Conservation (phyloP, 2,797 vertebrate genomes). For the Fistularia commersonii region DNA sequence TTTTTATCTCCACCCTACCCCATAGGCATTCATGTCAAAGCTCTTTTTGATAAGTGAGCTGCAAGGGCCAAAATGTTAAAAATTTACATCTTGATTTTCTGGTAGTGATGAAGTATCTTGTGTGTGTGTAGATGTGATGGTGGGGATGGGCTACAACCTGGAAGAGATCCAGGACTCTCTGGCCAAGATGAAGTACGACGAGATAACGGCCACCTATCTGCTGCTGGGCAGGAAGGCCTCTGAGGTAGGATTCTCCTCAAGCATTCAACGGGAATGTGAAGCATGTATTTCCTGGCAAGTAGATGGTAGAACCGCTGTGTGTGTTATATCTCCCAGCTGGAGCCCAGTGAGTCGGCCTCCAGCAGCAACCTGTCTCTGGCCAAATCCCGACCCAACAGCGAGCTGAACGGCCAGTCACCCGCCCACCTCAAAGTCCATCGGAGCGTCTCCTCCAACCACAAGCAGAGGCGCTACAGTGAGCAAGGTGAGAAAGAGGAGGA, state of each 20-base stretch:
- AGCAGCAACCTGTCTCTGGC: slow-evolving; percentile 93
- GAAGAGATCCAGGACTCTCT: slow-evolving; percentile 97
- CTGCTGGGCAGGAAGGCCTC: slow-evolving; percentile 92
- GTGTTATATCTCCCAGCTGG: slow-evolving; percentile 73
- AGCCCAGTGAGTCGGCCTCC: slow-evolving; percentile 92
- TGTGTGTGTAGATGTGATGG: slow-evolving; percentile 84
- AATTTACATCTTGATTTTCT: neutral
- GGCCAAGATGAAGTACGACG: slow-evolving; percentile 98
- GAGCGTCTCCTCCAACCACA: slow-evolving; percentile 92
- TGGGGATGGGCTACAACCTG: slow-evolving; percentile 96
- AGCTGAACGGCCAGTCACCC: slow-evolving; percentile 94
- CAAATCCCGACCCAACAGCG: slow-evolving; percentile 90
- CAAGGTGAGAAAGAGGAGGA: slow-evolving; percentile 78
- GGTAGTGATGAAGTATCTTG: neutral
- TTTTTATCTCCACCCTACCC: too few species aligned
- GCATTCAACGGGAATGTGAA: too few species aligned
- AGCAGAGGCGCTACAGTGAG: slow-evolving; percentile 95
- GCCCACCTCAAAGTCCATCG: slow-evolving; percentile 92
- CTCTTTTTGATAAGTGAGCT: neutral
- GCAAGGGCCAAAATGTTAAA: neutral
- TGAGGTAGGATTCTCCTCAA: slow-evolving; percentile 75
- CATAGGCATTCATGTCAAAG: too few species aligned
- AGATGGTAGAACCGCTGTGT: neutral
- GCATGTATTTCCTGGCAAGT: too few species aligned
- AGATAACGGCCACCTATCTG: slow-evolving; percentile 96